Evolutionary conservation across 2,797 vertebrate species (phyloP), one percentile per base, ranked within the genome.

Genomic region (Galago senegalensis): DNA sequence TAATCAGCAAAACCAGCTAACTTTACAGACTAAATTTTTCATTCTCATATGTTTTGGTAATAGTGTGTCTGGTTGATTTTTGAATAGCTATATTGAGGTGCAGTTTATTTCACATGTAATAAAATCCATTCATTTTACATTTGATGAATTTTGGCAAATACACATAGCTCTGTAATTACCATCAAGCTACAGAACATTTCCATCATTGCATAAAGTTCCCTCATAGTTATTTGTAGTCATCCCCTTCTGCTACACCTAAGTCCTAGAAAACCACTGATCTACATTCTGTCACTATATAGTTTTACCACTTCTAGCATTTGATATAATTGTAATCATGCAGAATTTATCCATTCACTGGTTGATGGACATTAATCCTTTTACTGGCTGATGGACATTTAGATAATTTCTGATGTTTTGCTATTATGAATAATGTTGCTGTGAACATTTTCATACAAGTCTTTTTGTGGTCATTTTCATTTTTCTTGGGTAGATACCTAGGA

Each of bases 401-500:
- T 79, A 84, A 88, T 72, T 96, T 76, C 40, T 43, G 77, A 37
- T 87, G 67, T 76, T 92, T 85, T 86, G 75, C 53, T 92, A 5
- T 89, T 80, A 31, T 34, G 65, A 79, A 29, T 56, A 77, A 89
- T 85, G 43, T 70, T 76, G 21, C 67, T 75, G 0, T 81, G 60
- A 93, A 90, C 58, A 76, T 94, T 87, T 8, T 49, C 16, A 23
- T 87, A 20, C 18, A 70, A 56, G 61, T 58, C 34, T 79, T 40
- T 91, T 87, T 84, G 79, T 94, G 63, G 84, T 79, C 46, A 65
- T 65, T 95, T 95, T 93, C 23, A 31, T 85, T 89, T 95, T 76
- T 92, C 53, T 67, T 43, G 34, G 49, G 72, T 84, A 84, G 53
- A 92, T 70, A 61, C 53, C 43, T 84, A 76, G n/a, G 56, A 89